These are phyloP conservation scores for Gymnoscopelus braueri DNA, from an alignment of 2,797 vertebrate genomes.

Conservation along the genomic window DNA sequence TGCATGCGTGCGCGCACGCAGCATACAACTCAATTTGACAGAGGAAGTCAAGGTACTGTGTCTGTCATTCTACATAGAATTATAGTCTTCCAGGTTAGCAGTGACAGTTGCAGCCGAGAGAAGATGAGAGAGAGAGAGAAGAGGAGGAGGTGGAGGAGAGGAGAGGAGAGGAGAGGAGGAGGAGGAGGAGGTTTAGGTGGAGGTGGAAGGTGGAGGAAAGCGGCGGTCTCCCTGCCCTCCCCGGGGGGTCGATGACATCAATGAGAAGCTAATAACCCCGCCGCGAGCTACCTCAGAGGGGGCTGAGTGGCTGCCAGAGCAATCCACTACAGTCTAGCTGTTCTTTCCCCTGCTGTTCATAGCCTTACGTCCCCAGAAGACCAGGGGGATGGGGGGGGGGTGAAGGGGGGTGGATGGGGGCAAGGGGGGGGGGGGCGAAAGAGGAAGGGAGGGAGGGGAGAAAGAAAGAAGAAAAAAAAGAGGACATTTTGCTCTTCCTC, in stretches of 20 bases:
- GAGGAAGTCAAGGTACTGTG: constrained; percentile 48
- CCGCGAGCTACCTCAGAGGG: constrained; percentile 70
- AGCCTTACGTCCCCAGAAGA: constrained; percentile 61
- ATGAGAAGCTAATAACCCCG: constrained; percentile 82
- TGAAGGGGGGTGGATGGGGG: constrained; percentile 17
- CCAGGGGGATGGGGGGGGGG: constrained; percentile 26
- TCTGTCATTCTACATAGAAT: constrained; percentile 66
- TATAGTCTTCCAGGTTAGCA: constrained; percentile 45
- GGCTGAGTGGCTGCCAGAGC: constrained; percentile 52
- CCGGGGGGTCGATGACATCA: constrained; percentile 80
- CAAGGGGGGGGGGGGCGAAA: constrained; percentile 24
- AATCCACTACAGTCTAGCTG: constrained; percentile 66
- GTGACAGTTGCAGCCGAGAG: constrained; percentile 48
- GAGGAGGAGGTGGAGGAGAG: constrained; percentile 29
- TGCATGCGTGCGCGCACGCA: constrained; percentile 16
- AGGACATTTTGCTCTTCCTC: constrained; percentile 71
- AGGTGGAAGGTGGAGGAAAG: constrained; percentile 46
- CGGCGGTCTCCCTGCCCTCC: constrained; percentile 69
- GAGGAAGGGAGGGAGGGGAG: constrained; percentile 28
- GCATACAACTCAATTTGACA: too few species aligned
- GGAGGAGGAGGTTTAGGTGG: too few species aligned
- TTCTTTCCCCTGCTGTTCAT: constrained; percentile 62
- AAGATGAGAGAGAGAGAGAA: constrained; percentile 27
- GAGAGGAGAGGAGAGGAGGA: not conserved
- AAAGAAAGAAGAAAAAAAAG: constrained; percentile 49